A percentile compares a stretch with the other conserved stretches of the same genome.
Conservation (phyloP, 2,113 vertebrate genomes). For the Carassius gibelio region DNA sequence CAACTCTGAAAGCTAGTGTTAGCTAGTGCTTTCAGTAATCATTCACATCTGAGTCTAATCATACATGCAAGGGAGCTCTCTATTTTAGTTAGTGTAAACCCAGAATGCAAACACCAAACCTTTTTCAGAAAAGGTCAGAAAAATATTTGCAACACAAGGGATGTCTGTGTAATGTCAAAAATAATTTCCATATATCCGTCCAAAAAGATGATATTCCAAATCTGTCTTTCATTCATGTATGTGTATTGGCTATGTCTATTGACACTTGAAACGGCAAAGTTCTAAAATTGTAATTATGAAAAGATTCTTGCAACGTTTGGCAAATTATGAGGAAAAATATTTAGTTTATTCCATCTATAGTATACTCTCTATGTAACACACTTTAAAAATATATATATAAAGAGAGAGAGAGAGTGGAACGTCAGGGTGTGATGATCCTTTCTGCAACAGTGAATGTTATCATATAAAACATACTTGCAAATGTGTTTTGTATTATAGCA, state of each 20-base stretch:
- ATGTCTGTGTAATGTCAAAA: not conserved
- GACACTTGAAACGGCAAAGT: not conserved
- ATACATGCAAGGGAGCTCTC: conserved; percentile 1
- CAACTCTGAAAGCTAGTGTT: conserved; percentile 27
- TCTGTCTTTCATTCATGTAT: not conserved
- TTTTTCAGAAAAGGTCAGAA: not conserved
- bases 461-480: not conserved
- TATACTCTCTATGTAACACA: not conserved
- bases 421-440: not conserved
- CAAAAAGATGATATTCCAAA: not conserved
- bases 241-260: not conserved
- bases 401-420: not conserved
- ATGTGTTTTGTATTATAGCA: not conserved
- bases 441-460: not conserved
- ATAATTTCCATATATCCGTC: not conserved
- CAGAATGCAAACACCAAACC: not conserved
- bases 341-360: not conserved
- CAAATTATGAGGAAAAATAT: not conserved
- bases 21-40: conserved; percentile 5
- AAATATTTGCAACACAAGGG: not conserved
- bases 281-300: not conserved
- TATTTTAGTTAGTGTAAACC: not conserved
- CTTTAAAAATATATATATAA: not conserved
- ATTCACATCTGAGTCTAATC: conserved; percentile 34
- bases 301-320: not conserved